These are phyloP conservation scores for Zaprionus davidi DNA, from an alignment of 1,140 invertebrate species.

Conservation along the genomic window DNA sequence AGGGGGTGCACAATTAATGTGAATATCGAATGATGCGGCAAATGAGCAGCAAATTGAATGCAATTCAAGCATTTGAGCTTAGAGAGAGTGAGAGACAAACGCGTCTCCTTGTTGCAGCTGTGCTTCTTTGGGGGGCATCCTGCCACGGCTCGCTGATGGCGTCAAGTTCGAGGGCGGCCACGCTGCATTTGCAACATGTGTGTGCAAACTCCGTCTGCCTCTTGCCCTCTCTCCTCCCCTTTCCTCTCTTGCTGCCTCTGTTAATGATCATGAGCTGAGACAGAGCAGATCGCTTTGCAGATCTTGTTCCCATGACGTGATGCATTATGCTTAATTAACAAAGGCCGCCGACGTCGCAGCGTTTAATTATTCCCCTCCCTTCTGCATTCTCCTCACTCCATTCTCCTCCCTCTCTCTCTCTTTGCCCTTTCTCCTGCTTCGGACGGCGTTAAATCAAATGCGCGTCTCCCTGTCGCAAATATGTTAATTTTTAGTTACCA, in stretches of 20 bases:
- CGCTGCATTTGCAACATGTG: conserved; percentile 74
- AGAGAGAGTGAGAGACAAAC: conserved; percentile 42
- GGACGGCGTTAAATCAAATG: conserved; percentile 69
- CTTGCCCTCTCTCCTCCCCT: neutral
- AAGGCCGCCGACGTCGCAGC: conserved; percentile 66
- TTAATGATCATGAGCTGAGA: conserved; percentile 37
- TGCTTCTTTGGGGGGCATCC: conserved; percentile 28
- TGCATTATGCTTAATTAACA: conserved; percentile 79
- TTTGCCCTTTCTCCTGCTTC: neutral
- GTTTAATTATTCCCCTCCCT: conserved; percentile 61
- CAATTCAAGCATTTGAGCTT: conserved; percentile 9
- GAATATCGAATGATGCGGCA: conserved; percentile 79
- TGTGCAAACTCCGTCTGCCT: neutral
- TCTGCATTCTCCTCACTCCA: neutral
- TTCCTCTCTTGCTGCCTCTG: conserved; percentile 29
- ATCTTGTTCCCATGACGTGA: conserved; percentile 74
- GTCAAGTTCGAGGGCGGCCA: conserved; percentile 70
- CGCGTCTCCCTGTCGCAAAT: conserved; percentile 52
- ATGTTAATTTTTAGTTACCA: conserved; percentile 55
- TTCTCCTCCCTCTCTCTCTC: neutral
- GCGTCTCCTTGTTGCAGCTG: conserved; percentile 45
- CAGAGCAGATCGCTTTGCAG: conserved; percentile 45
- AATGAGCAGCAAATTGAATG: conserved; percentile 71
- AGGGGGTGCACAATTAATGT: conserved; percentile 37
- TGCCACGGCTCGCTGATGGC: conserved; percentile 63